Base-by-base conservation (phyloP, 2,113 vertebrate species). In the Stigmatopora nigra region DNA sequence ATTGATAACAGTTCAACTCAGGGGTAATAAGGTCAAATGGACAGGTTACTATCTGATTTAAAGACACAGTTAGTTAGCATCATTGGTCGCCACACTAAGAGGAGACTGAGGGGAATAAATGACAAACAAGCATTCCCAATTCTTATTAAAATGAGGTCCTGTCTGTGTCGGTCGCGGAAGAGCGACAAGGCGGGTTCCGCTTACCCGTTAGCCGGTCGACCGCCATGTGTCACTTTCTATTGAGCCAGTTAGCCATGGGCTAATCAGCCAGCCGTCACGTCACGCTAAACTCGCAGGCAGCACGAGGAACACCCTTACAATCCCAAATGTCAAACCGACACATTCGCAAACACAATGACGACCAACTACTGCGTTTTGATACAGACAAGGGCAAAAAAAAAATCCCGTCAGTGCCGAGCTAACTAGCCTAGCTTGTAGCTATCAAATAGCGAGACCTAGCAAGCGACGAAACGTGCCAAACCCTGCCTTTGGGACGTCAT, bases 371-470 rank as follows among this genome's bases (percentile, higher is more conserved):
- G 38, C 6, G 38, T 41, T 41, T 41, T 41, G 38, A 56, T 5
- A 2, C 9, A 3, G 31, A 13, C 22, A 22, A 5, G 20, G 5
- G 14, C 22, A 11, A 7, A 22, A 31, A 56, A 7, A 22, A 31
- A 56, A 13, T 4, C 31, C 14, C 46, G 13, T 16, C 25, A 8
- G 22, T 13, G 13, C 14, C n/a, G 61, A 71, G 65, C 60, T 70
- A 65, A 53, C 68, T 71, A 78, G 69, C 73, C 47, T 57, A 75
- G 70, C 73, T 71, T 44, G 25, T 22, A 9, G 65, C 74, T 77
- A 63, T 41, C 67, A 53, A 58, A 0, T 66, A 84, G 73, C 78
- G 68, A 58, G 60, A 67, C 76, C 77, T 78, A 83, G 55, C 68
- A 68, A 59, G 70, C 72, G 22, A 14, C 17, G 58, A 82, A 82